A percentile compares a stretch with the other conserved stretches of the same genome.
Conservation (phyloP, 2,888 invertebrate species). For the Pseudococcus longispinus region DNA sequence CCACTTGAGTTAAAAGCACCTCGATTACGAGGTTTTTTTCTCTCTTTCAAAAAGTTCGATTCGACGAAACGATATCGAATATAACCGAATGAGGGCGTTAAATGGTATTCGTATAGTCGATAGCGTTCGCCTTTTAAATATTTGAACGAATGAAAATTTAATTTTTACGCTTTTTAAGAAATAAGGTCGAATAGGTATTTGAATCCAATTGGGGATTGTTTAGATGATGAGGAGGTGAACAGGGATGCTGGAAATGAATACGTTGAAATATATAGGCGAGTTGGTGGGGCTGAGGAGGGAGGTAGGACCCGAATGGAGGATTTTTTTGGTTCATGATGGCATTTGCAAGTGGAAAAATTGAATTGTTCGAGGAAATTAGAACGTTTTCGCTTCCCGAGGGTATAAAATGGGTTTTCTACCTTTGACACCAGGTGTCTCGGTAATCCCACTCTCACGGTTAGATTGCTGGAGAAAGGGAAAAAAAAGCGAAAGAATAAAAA, state of each 20-base stretch:
- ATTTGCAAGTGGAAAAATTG: not conserved
- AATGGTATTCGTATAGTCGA: not conserved
- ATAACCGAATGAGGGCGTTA: not conserved
- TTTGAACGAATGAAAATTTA: not conserved
- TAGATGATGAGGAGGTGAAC: not conserved
- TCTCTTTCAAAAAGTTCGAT: not conserved
- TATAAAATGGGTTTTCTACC: not conserved
- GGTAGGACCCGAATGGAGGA: not conserved
- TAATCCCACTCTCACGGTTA: not conserved
- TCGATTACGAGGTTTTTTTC: not conserved
- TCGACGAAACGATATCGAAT: not conserved
- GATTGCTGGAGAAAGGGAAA: not conserved
- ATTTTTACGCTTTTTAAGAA: not conserved
- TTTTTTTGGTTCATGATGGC: not conserved
- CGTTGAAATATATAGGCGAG: not conserved
- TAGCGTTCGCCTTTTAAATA: not conserved
- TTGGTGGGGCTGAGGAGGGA: not conserved
- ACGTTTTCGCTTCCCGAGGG: not conserved
- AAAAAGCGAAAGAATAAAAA: not conserved
- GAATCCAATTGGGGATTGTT: not conserved
- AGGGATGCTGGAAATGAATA: not conserved
- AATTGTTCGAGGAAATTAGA: conserved; percentile 22
- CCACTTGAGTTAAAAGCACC: not conserved
- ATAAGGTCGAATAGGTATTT: not conserved
- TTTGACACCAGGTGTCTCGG: not conserved